These are phyloP conservation scores for Girardia tigrina DNA, from an alignment of 2,888 invertebrate species.

Conservation along the genomic window DNA sequence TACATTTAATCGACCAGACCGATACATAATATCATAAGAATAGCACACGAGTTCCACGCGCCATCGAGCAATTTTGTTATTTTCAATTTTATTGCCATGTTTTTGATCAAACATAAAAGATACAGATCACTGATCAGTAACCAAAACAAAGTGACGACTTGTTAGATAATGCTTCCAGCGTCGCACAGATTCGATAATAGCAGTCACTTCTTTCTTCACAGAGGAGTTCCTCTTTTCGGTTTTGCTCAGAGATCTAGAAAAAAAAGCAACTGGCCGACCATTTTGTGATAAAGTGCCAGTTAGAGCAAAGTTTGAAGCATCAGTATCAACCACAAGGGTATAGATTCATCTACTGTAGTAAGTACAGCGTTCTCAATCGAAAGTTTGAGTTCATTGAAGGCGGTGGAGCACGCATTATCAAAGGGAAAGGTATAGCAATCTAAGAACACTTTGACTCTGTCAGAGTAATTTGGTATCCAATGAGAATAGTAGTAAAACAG, in stretches of 20 bases:
- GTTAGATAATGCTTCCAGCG: slow-evolving; percentile 36
- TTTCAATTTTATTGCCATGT: slow-evolving; percentile 38
- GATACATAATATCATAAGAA: slow-evolving; percentile 37
- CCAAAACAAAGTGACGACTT: slow-evolving; percentile 37
- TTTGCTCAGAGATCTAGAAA: slow-evolving; percentile 31
- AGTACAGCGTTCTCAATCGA: too few species aligned
- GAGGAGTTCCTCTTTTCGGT: slow-evolving; percentile 32
- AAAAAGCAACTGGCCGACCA: slow-evolving; percentile 32
- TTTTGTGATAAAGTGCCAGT: slow-evolving; percentile 27
- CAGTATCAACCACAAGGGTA: slow-evolving; percentile 19
- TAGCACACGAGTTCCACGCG: slow-evolving; percentile 37
- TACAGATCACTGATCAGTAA: slow-evolving; percentile 38
- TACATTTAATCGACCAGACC: slow-evolving; percentile 36
- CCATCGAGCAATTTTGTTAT: slow-evolving; percentile 38
- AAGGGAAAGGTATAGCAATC: too few species aligned
- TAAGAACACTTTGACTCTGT: too few species aligned
- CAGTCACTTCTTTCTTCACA: slow-evolving; percentile 37
- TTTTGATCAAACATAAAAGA: slow-evolving; percentile 37
- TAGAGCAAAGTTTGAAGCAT: slow-evolving; percentile 24
- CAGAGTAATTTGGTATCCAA: too few species aligned
- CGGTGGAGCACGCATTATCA: too few species aligned
- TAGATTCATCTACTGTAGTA: too few species aligned
- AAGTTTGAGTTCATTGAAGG: too few species aligned
- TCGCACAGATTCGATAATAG: slow-evolving; percentile 37
- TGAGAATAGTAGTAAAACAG: slow-evolving; percentile 21